These are phyloP conservation scores for Galagoides demidoff DNA, from an alignment of 2,797 vertebrate genomes.

Conservation along the genomic window DNA sequence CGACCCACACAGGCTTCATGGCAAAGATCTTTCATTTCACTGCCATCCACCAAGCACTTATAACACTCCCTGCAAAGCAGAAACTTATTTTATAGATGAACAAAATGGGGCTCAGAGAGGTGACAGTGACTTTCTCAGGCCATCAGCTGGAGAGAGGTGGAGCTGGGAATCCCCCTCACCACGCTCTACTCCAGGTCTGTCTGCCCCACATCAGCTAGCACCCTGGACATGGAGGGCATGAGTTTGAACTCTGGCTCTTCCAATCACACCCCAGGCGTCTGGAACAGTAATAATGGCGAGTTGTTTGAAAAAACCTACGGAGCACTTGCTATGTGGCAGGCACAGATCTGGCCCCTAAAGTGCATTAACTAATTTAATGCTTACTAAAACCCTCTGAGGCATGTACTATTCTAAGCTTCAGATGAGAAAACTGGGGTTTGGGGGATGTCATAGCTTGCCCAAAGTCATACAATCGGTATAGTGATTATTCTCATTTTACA, in stretches of 20 bases:
- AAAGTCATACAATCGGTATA: accelerated
- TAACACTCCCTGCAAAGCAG: neutral
- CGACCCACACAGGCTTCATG: neutral
- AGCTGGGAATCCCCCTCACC: neutral
- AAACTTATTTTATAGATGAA: neutral
- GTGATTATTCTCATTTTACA: neutral
- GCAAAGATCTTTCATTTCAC: neutral
- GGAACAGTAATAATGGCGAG: accelerated
- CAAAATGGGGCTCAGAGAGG: neutral
- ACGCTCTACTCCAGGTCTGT: neutral
- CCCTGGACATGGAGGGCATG: neutral
- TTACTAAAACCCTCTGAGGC: neutral
- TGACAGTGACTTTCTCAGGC: neutral
- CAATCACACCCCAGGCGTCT: neutral
- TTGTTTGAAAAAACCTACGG: accelerated
- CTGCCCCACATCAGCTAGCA: neutral
- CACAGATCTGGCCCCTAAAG: accelerated
- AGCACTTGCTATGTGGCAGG: neutral
- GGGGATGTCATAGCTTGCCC: no score
- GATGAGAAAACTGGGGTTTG: neutral
- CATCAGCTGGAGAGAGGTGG: neutral
- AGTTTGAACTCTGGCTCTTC: neutral
- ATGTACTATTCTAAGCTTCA: neutral
- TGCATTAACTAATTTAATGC: no score
- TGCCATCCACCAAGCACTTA: neutral